These are phyloP conservation scores for Drosophila tropicalis DNA, from an alignment of 1,140 invertebrate genomes.

Conservation along the genomic window DNA sequence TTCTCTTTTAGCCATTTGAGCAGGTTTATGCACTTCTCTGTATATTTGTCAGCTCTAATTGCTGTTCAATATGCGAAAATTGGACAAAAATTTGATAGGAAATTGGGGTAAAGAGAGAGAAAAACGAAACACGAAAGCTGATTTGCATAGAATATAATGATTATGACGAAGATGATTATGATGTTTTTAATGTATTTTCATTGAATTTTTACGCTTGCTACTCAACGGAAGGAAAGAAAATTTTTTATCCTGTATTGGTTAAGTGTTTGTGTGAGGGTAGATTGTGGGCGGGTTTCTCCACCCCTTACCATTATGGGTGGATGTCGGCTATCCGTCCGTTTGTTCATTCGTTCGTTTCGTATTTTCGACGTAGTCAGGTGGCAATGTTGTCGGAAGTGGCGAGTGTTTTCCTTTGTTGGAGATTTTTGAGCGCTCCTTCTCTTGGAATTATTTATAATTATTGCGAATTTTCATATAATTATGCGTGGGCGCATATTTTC, in stretches of 20 bases:
- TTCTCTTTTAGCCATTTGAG: conserved; percentile 59
- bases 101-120: conserved; percentile 15
- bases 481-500: conserved; percentile 69
- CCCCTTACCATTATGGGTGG: conserved; percentile 18
- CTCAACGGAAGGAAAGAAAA: conserved; percentile 49
- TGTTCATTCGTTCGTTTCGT: neutral
- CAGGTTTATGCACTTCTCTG: conserved; percentile 69
- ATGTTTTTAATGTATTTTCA: conserved; percentile 31
- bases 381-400: conserved; percentile 65
- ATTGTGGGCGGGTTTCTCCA: conserved; percentile 27
- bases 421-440: conserved; percentile 43
- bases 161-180: neutral
- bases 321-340: conserved; percentile 22
- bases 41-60: conserved; percentile 59
- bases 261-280: conserved; percentile 37
- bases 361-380: conserved; percentile 48
- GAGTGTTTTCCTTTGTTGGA: conserved; percentile 53
- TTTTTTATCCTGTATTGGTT: conserved; percentile 42
- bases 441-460: conserved; percentile 78
- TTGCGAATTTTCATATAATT: conserved; percentile 81
- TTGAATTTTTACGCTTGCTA: conserved; percentile 68
- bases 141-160: conserved; percentile 59
- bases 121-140: conserved; percentile 13
- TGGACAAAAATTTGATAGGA: conserved; percentile 22
- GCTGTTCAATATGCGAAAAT: conserved; percentile 57